phyloP scores from a whole-genome alignment of 2,113 vertebrate species.

The Smithornis capensis region DNA sequence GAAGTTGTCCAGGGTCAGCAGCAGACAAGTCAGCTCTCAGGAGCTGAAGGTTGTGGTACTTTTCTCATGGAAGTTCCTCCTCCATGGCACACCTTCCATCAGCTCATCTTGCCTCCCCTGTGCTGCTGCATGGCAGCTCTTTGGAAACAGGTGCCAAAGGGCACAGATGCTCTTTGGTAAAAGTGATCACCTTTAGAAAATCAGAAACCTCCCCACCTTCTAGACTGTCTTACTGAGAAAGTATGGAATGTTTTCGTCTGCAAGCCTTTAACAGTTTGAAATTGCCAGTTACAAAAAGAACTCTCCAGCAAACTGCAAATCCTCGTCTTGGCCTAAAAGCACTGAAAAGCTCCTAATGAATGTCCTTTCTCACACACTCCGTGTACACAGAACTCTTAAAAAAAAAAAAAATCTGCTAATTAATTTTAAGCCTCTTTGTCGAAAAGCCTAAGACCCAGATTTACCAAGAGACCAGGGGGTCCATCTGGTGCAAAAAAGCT shows the following conservation, averaged over 20 bases:
- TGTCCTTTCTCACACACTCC: constrained; percentile 14
- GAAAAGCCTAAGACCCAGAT: constrained; percentile 62
- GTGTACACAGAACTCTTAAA: not conserved
- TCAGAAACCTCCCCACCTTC: not conserved
- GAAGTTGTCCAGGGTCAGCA: not conserved
- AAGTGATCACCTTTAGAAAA: not conserved
- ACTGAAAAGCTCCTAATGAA: constrained; percentile 22
- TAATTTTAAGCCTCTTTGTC: constrained; percentile 73
- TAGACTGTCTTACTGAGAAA: not conserved
- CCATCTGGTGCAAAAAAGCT: constrained; percentile 67
- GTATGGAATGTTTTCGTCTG: not conserved
- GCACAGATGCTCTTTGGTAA: not conserved
- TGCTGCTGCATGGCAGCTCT: not conserved
- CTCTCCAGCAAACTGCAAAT: not conserved
- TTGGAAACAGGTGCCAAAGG: not conserved
- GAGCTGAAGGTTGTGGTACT: not conserved
- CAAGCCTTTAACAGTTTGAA: not conserved
- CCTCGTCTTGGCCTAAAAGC: not conserved
- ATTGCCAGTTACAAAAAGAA: not conserved
- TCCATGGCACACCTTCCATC: accelerated
- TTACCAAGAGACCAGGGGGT: constrained; percentile 59
- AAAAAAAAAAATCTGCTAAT: constrained; percentile 51
- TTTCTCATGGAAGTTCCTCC: not conserved
- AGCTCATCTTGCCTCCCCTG: not conserved
- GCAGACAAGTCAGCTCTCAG: not conserved